A percentile compares a stretch with the other conserved stretches of the same genome.
phyloP scores from a whole-genome alignment of 2,888 invertebrate genomes.

The Archaeoteleia sp. region DNA sequence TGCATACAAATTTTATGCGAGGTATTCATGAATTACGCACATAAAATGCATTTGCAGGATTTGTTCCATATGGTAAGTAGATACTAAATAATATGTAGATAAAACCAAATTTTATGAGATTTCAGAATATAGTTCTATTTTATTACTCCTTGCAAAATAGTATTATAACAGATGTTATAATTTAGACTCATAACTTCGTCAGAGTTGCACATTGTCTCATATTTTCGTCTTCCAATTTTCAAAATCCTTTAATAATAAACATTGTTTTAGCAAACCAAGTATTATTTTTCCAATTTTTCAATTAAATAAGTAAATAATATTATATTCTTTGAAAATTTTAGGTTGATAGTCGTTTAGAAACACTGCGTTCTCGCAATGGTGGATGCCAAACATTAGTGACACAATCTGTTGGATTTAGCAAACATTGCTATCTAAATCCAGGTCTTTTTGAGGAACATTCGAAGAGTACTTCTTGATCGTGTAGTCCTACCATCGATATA shows the following conservation, averaged over 20 bases:
- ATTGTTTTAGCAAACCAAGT: too few species aligned
- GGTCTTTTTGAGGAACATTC: conserved; percentile 63
- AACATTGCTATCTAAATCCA: conserved; percentile 69
- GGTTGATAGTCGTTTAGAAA: conserved; percentile 63
- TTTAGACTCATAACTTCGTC: neutral
- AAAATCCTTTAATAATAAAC: too few species aligned
- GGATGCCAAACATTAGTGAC: conserved; percentile 65
- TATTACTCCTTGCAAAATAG: neutral
- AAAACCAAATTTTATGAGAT: neutral
- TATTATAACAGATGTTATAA: neutral
- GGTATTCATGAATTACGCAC: conserved; percentile 73
- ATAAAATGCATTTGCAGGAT: conserved; percentile 61
- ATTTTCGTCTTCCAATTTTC: too few species aligned
- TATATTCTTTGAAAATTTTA: conserved; percentile 45
- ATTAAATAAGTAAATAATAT: too few species aligned
- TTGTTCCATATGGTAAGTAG: conserved; percentile 67
- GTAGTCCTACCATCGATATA: too few species aligned
- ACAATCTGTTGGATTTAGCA: conserved; percentile 64
- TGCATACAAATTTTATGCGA: conserved; percentile 78
- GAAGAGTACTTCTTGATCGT: too few species aligned
- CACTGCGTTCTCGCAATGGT: conserved; percentile 49
- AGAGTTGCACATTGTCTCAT: neutral
- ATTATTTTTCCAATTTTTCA: too few species aligned
- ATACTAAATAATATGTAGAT: too few species aligned
- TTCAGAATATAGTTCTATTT: neutral